Base-by-base conservation (phyloP, 2,797 vertebrate species). In the Margarornis squamiger region DNA sequence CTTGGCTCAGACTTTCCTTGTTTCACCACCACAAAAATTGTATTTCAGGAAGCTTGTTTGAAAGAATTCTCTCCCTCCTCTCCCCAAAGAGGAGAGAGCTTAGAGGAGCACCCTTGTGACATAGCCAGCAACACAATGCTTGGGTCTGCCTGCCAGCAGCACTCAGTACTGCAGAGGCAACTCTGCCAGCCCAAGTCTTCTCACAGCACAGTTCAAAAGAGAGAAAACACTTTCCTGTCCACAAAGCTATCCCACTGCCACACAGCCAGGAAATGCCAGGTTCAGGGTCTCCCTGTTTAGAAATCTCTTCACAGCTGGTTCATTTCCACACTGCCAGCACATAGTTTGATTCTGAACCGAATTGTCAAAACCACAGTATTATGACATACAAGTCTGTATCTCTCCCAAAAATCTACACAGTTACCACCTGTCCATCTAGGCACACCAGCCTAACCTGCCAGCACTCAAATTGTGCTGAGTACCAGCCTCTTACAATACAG, bases 211-310 rank as follows among this genome's bases (percentile, higher is more conserved):
- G 59, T 48, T 79, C 46, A 73, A 76, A 71, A 29, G 39, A 72
- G 36, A 91, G 36, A 86, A 54, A 66, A 70, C 91, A 93, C 91
- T 92, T 96, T 96, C 94, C 92, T 90, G 88, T 79, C 91, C 96
- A 92, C 91, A 97, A 96, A 94, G 91, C 91, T 94, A 96, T 95
- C 90, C 67, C 86, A 95, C 90, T 95, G 96, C 90, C 94, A 96
- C 77, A 92, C 26, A 92, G 86, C 90, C 86, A 86, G 48, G 49
- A 82, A 61, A 52, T 54, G 36, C 24, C 74, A 88, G 16, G 24
- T 92, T 86, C 20, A 11, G 57, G 36, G 48, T n/a, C 61, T 43
- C 88, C 48, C 86, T 85, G 36, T 17, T 92, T 58, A 84, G 34
- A 91, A 90, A 49, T 34, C 38, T 67, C 57, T 87, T 95, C 34